Base-by-base conservation (phyloP, 2,113 vertebrate species). In the Meleagris gallopavo region DNA sequence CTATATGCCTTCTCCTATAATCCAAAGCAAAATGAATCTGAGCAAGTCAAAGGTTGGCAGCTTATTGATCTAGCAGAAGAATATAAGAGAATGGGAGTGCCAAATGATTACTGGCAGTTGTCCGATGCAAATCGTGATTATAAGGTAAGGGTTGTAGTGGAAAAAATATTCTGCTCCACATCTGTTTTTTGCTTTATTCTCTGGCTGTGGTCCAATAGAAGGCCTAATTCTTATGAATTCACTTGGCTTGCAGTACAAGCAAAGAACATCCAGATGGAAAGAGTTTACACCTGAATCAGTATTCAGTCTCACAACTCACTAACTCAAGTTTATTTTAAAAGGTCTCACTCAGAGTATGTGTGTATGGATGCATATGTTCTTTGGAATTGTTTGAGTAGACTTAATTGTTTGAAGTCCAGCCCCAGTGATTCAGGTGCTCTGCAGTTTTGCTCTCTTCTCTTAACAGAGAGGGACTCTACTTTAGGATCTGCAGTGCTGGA, bases 1-100 rank as follows among this genome's bases (percentile, higher is more conserved):
- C 98, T 99, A 10, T 99, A 99, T 70, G 99, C 99, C 1, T 99
- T 99, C 96, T 99, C 99, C 73, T 99, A 99, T 95, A 99, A 99
- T 96, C 99, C 99, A 72, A 99, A 99, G 96, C 99, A 99, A 98
- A 99, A 99, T 14, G 98, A 99, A 84, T 98, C 98, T 18, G 98
- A 99, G 95, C 97, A 98, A 64, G 98, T 98, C 45, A 98, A 98
- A 79, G 99, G 99, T 7, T 99, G 99, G 99, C 98, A 99, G 83
- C 97, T 99, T 66, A 98, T 99, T 43, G 98, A 99, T 94, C 97
- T 99, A 40, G 96, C 97, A 41, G 97, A 98, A 5, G 99, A 99
- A 91, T 99, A 98, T 91, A 98, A 98, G 95, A 98, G 99, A 71
- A 99, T 99, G 99, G 99, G 99, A 3, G 98, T 99, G 83, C 99